Evolutionary conservation across 92 coral and sea anemone genomes (phyloP).

Genomic region (Palythoa grandis): DNA sequence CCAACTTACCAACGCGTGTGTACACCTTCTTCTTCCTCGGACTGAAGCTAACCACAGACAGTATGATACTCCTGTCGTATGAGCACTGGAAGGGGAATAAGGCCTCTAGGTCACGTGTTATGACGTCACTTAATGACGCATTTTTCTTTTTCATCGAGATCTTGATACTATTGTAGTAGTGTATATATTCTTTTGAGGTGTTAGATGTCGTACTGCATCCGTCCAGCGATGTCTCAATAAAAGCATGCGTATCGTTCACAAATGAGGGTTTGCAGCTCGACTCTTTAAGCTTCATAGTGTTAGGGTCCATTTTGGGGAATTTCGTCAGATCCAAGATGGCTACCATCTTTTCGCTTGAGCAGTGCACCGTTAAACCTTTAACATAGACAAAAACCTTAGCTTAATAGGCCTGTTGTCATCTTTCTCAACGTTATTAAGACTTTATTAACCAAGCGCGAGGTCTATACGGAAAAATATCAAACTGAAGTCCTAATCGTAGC

Average conservation of each 20-base stretch:
- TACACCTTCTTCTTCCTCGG: constrained; percentile 52
- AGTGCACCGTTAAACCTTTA: constrained; percentile 45
- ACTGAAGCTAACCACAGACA: constrained; percentile 60
- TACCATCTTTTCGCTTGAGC: constrained; percentile 50
- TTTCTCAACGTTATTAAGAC: not conserved
- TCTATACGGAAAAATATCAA: too few species aligned
- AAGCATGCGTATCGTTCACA: constrained; percentile 54
- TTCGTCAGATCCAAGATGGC: constrained; percentile 43
- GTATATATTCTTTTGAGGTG: constrained; percentile 56
- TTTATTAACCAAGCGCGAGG: not conserved
- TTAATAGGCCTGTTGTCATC: not conserved
- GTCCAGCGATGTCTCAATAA: constrained; percentile 63
- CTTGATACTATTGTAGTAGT: constrained; percentile 53
- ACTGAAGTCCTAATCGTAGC: too few species aligned
- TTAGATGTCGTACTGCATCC: constrained; percentile 60
- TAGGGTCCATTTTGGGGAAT: constrained; percentile 38
- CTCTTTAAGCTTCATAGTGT: constrained; percentile 47
- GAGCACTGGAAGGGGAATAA: constrained; percentile 76
- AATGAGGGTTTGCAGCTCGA: constrained; percentile 44
- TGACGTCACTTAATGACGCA: constrained; percentile 17
- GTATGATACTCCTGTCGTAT: constrained; percentile 56
- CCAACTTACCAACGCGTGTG: constrained; percentile 62
- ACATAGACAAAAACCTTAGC: not conserved
- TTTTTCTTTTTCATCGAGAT: constrained; percentile 25
- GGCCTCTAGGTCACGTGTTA: constrained; percentile 71